Conservation (phyloP, 2,888 invertebrate genomes). For the Eilema sororculum region DNA sequence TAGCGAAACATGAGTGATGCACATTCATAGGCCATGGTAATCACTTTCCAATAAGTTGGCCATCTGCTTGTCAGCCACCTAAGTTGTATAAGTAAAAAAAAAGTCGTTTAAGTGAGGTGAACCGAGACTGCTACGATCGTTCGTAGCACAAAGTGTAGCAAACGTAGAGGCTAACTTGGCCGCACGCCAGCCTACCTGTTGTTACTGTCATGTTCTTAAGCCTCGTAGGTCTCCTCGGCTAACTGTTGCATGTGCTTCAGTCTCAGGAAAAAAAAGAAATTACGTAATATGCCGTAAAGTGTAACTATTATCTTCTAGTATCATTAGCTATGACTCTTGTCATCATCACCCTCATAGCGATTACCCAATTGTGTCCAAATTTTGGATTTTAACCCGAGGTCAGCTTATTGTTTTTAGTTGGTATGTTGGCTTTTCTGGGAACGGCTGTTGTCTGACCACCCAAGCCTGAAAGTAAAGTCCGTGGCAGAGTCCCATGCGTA, state of each 20-base stretch:
- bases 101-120: constrained; percentile 62
- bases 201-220: constrained; percentile 73
- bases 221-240: constrained; percentile 54
- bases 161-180: constrained; percentile 72
- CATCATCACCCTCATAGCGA: too few relatives aligned
- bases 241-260: constrained; percentile 62
- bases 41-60: too few relatives aligned
- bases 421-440: too few relatives aligned
- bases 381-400: too few relatives aligned
- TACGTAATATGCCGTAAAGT: constrained; percentile 1
- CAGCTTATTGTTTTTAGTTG: too few relatives aligned
- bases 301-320: not conserved
- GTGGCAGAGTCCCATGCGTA: too few relatives aligned
- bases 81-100: too few relatives aligned
- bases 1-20: not conserved
- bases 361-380: too few relatives aligned
- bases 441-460: too few relatives aligned
- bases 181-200: constrained; percentile 82
- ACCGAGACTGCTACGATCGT: constrained; percentile 57
- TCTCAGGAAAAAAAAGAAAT: constrained; percentile 44
- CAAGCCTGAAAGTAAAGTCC: too few relatives aligned
- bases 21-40: too few relatives aligned
- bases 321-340: not conserved
- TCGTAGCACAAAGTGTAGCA: constrained; percentile 68
- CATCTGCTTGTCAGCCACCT: too few relatives aligned